Evolutionary conservation across 2,113 vertebrate genomes (phyloP).

Genomic region (Colius striatus): DNA sequence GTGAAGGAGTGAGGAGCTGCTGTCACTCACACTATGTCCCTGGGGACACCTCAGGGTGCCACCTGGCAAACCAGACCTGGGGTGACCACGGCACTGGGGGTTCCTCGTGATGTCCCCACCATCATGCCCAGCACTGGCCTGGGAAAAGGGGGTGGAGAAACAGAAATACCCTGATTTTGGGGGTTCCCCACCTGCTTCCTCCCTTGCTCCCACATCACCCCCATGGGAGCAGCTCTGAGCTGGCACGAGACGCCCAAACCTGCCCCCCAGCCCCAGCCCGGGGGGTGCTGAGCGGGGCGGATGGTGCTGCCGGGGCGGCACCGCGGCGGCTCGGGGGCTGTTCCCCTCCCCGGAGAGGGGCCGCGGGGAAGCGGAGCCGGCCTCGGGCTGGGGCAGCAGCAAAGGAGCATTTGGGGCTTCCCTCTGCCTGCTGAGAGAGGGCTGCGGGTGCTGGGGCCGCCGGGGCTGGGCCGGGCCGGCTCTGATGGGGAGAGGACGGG

Average conservation of each 20-base stretch:
- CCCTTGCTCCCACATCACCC: not conserved
- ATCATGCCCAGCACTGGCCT: not conserved
- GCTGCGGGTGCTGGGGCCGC: not conserved
- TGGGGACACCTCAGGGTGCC: not conserved
- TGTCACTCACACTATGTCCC: accelerated
- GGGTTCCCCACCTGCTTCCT: not conserved
- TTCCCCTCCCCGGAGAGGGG: not conserved
- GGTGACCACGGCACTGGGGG: not conserved
- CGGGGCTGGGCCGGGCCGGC: not conserved
- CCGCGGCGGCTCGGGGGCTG: accelerated
- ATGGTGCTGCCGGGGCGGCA: not conserved
- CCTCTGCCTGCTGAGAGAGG: accelerated
- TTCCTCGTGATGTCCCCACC: not conserved
- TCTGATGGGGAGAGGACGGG: accelerated
- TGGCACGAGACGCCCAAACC: accelerated
- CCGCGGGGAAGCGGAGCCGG: accelerated
- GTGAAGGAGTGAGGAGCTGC: not conserved
- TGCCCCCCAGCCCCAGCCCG: accelerated
- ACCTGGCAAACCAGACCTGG: not conserved
- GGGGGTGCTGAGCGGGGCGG: accelerated
- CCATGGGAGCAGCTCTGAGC: accelerated
- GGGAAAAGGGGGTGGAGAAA: not conserved
- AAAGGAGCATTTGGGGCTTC: not conserved
- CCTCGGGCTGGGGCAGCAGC: not conserved
- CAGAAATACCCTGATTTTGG: not conserved